These are phyloP conservation scores for Campoplex capitator DNA, from an alignment of 2,888 invertebrate genomes.

Conservation along the genomic window DNA sequence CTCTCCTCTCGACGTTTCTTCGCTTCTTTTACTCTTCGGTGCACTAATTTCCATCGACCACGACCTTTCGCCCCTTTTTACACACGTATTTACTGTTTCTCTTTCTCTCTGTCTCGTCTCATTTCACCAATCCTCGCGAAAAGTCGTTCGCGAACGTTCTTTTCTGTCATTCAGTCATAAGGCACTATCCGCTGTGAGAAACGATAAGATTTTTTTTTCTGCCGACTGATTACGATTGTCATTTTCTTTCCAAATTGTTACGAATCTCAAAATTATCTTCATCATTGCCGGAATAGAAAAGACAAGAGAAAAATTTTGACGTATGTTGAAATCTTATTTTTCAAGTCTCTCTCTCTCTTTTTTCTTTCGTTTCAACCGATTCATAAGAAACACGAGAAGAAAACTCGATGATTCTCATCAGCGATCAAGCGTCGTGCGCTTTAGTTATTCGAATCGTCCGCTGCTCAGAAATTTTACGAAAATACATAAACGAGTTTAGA, in stretches of 20 bases:
- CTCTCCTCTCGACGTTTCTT: slow-evolving; percentile 46
- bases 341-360: neutral
- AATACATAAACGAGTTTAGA: neutral
- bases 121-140: neutral
- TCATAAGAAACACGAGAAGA: too few species aligned
- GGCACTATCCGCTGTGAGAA: neutral
- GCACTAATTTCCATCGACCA: slow-evolving; percentile 21
- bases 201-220: neutral
- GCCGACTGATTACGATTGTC: neutral
- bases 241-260: neutral
- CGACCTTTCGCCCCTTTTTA: slow-evolving; percentile 30
- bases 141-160: neutral
- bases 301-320: too few species aligned
- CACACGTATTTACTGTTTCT: neutral
- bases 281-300: neutral
- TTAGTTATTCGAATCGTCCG: neutral
- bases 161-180: neutral
- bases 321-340: neutral
- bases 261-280: too few species aligned
- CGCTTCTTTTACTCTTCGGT: slow-evolving; percentile 30
- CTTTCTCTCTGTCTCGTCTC: neutral
- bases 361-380: neutral
- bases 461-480: neutral
- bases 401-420: neutral
- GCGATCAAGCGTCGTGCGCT: neutral